Conservation (phyloP, 1,140 invertebrate genomes). For the Maconellicoccus hirsutus region DNA sequence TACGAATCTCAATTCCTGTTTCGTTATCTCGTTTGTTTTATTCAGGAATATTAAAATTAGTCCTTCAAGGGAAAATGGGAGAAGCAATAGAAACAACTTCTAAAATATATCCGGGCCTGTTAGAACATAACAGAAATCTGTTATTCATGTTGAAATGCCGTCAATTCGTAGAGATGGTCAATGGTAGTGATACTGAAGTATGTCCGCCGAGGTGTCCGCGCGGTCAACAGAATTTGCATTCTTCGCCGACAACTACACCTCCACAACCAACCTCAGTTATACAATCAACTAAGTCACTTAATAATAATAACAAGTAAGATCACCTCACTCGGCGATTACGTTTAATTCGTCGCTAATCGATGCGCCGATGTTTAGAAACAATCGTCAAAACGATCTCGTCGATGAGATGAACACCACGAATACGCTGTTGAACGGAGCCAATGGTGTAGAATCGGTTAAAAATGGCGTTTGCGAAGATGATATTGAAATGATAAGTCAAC, state of each 20-base stretch:
- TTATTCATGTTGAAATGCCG: slow-evolving; percentile 91
- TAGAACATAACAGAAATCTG: slow-evolving; percentile 80
- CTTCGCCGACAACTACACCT: slow-evolving; percentile 36
- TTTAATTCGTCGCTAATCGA: not conserved
- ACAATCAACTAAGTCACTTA: slow-evolving; percentile 55
- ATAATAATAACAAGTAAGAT: slow-evolving; percentile 40
- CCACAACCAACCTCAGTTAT: slow-evolving; percentile 56
- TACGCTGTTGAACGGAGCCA: slow-evolving; percentile 32
- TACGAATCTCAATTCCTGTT: not conserved
- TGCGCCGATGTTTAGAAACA: slow-evolving; percentile 10
- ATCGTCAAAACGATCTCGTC: slow-evolving; percentile 31
- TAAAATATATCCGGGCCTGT: slow-evolving; percentile 75
- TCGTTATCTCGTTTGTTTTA: not conserved
- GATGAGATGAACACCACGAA: slow-evolving; percentile 38
- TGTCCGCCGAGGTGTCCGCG: slow-evolving; percentile 29
- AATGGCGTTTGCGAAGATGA: slow-evolving; percentile 15
- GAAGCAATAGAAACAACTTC: slow-evolving; percentile 87
- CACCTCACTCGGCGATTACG: too few species aligned
- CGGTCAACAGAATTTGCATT: slow-evolving; percentile 8
- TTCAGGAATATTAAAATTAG: slow-evolving; percentile 82
- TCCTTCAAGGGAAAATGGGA: slow-evolving; percentile 81
- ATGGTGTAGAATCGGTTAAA: slow-evolving; percentile 29
- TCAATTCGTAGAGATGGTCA: slow-evolving; percentile 94
- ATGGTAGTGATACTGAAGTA: slow-evolving; percentile 65
- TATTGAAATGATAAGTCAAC: slow-evolving; percentile 21